Conservation (phyloP, 2,888 invertebrate species). For the Athetis lepigone region DNA sequence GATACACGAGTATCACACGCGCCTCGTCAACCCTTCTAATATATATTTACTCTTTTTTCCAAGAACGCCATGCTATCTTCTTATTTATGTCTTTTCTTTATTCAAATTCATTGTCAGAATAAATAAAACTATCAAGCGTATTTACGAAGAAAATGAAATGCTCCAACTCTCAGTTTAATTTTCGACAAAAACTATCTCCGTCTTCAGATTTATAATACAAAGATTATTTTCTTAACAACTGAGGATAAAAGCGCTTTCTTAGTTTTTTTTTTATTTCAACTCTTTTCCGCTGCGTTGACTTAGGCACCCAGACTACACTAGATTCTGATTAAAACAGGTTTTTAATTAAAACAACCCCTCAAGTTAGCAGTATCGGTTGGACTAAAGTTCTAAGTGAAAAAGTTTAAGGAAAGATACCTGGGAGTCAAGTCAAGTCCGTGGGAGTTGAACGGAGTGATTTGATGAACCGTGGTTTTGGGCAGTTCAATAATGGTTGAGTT, state of each 20-base stretch:
- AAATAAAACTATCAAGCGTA: background rate
- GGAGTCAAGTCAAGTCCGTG: conserved; percentile 37
- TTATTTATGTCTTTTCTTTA: no score
- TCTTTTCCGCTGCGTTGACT: conserved; percentile 44
- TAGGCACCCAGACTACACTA: conserved; percentile 45
- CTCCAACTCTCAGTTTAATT: background rate
- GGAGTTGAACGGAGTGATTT: conserved; percentile 37
- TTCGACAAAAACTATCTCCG: background rate
- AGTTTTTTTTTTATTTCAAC: conserved; percentile 26
- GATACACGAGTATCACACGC: no score
- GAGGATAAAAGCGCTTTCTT: conserved; percentile 11
- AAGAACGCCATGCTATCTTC: no score
- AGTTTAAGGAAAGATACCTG: conserved; percentile 62
- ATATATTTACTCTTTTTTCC: no score
- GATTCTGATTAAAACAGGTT: conserved; percentile 66
- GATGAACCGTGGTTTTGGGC: conserved; percentile 28
- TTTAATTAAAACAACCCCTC: conserved; percentile 73
- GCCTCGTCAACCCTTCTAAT: no score
- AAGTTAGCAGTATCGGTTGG: conserved; percentile 65
- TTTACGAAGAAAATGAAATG: conserved; percentile 2
- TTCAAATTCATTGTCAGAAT: background rate
- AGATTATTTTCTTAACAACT: conserved; percentile 32
- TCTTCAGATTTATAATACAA: conserved; percentile 35
- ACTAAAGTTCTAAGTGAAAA: conserved; percentile 68
- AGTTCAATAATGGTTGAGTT: background rate